Percentiles rank a stretch among this genome's conserved stretches.
phyloP scores from a whole-genome alignment of 2,113 vertebrate genomes.

The Brienomyrus brachyistius region DNA sequence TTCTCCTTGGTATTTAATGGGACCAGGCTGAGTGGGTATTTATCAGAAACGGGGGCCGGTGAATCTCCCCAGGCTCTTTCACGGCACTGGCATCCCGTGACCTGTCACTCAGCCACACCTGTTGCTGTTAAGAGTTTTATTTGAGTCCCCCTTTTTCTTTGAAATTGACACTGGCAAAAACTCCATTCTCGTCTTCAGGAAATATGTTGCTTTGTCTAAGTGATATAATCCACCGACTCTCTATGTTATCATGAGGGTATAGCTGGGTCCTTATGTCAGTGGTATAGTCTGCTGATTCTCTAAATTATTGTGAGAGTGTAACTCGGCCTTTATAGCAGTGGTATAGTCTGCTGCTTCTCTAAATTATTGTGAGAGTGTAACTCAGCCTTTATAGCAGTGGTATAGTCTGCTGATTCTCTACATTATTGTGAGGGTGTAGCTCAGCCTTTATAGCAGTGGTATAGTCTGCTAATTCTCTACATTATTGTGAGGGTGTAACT shows the following conservation, averaged over 20 bases:
- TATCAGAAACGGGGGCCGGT: not conserved
- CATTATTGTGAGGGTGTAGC: not conserved
- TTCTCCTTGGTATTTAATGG: not conserved
- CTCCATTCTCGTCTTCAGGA: not conserved
- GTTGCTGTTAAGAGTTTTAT: not conserved
- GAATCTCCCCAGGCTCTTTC: not conserved
- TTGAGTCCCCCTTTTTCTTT: not conserved
- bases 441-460: not conserved
- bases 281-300: not conserved
- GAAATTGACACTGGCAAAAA: not conserved
- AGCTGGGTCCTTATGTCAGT: not conserved
- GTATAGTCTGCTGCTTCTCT: not conserved
- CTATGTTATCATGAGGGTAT: not conserved
- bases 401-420: not conserved
- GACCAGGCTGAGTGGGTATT: not conserved
- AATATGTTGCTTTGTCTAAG: not conserved
- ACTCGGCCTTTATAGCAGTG: not conserved
- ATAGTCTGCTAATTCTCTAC: not conserved
- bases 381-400: not conserved
- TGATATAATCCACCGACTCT: not conserved
- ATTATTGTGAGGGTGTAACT: no score
- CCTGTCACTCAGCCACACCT: not conserved
- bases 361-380: not conserved
- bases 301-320: not conserved
- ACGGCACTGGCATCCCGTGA: no score